Evolutionary conservation across 1,140 invertebrate species (phyloP).

Genomic region (Portunus trituberculatus): DNA sequence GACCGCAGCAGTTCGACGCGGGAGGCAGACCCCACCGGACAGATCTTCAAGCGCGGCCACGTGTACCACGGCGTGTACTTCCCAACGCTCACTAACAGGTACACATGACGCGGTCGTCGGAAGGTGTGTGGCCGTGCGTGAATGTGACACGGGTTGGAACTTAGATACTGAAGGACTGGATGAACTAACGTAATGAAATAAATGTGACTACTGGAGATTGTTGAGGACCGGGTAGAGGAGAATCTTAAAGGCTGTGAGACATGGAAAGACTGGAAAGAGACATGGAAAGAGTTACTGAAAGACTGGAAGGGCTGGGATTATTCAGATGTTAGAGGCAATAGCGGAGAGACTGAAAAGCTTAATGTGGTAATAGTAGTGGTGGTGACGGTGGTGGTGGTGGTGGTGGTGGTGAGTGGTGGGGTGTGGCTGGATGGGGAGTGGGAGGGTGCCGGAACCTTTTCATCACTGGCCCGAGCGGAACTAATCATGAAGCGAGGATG

Average conservation of each 20-base stretch:
- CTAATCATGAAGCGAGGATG: background rate
- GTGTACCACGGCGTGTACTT: slow-evolving; percentile 65
- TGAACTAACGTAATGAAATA: too few relatives aligned
- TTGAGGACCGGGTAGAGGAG: too few relatives aligned
- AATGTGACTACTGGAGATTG: too few relatives aligned
- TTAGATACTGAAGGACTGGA: background rate
- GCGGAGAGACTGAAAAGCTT: too few relatives aligned
- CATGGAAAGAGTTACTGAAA: too few relatives aligned
- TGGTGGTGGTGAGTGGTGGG: background rate
- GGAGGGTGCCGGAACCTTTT: background rate
- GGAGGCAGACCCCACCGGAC: slow-evolving; percentile 76
- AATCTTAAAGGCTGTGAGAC: too few relatives aligned
- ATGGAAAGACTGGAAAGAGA: too few relatives aligned
- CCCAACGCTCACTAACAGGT: slow-evolving; percentile 69
- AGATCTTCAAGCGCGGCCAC: slow-evolving; percentile 77
- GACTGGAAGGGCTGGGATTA: too few relatives aligned
- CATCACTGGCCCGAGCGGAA: background rate
- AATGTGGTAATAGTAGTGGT: too few relatives aligned
- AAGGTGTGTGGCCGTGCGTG: background rate
- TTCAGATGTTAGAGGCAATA: too few relatives aligned
- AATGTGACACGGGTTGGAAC: background rate
- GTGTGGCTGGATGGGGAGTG: background rate
- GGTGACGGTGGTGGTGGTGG: too few relatives aligned
- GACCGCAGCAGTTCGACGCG: slow-evolving; percentile 75
- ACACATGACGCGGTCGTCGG: background rate